Percentiles rank a stretch among this genome's conserved stretches.
phyloP scores from a whole-genome alignment of 2,113 vertebrate genomes.

The Illadopsis cleaveri region DNA sequence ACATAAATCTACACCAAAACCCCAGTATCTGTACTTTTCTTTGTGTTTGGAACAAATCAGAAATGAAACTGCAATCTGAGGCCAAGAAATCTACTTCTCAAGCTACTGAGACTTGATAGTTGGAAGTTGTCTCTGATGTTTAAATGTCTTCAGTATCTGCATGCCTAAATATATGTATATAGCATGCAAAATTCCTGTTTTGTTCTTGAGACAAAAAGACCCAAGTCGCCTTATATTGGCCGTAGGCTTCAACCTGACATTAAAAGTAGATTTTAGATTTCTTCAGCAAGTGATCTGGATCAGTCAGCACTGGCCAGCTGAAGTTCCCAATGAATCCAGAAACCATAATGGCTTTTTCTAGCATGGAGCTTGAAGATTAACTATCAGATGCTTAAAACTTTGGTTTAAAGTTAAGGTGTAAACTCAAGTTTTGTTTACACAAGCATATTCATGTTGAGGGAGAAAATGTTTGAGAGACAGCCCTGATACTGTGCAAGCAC shows the following conservation, averaged over 20 bases:
- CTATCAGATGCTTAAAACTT: background rate
- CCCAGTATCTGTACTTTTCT: background rate
- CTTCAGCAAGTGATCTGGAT: background rate
- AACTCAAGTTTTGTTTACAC: background rate
- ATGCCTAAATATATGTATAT: background rate
- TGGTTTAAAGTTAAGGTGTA: background rate
- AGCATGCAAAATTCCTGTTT: accelerated
- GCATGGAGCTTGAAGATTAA: background rate
- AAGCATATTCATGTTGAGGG: accelerated
- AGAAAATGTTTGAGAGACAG: background rate
- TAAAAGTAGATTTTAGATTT: background rate
- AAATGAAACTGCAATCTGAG: background rate
- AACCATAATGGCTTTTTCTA: background rate
- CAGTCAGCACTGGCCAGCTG: background rate
- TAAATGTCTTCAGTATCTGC: background rate
- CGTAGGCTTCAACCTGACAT: background rate
- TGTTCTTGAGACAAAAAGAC: background rate
- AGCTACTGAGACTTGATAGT: background rate
- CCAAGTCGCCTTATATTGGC: background rate
- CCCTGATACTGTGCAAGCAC: background rate
- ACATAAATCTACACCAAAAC: background rate
- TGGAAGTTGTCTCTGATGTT: background rate
- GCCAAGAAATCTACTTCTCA: background rate
- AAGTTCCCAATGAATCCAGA: background rate
- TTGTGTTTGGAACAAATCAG: background rate